These are phyloP conservation scores for Mixornis gularis DNA, from an alignment of 2,113 vertebrate species.

Conservation along the genomic window DNA sequence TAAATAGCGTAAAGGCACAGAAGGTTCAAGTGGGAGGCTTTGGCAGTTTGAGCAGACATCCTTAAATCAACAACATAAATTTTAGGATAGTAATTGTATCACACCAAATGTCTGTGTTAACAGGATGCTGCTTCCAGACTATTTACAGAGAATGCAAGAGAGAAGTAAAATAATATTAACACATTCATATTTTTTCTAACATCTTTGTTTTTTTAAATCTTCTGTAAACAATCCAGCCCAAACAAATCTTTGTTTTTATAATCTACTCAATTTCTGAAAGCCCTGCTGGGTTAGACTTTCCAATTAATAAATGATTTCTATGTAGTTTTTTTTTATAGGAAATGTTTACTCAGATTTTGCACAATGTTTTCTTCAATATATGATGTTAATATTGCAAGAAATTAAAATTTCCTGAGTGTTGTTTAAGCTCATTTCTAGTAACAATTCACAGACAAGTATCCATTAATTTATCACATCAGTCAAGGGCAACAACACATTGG, in stretches of 20 bases:
- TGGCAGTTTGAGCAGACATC: slow-evolving; percentile 27
- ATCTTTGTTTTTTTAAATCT: slow-evolving; percentile 13
- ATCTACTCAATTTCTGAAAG: neutral
- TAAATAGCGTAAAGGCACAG: slow-evolving; percentile 20
- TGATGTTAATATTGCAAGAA: neutral
- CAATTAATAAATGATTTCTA: neutral
- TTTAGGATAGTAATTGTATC: slow-evolving; percentile 45
- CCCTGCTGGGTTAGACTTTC: neutral
- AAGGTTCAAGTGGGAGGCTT: slow-evolving; percentile 32
- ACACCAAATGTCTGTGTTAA: slow-evolving; percentile 14
- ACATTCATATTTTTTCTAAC: neutral
- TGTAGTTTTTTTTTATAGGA: neutral
- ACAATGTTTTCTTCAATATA: neutral
- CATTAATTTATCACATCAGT: neutral
- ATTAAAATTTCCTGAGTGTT: neutral
- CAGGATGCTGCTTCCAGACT: neutral
- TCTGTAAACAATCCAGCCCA: slow-evolving; percentile 26
- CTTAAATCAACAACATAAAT: slow-evolving; percentile 52
- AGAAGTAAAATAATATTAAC: neutral
- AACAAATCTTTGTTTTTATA: slow-evolving; percentile 32
- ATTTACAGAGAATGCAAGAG: neutral
- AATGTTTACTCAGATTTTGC: neutral
- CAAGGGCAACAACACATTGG: neutral
- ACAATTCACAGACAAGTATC: neutral
- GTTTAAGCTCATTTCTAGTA: neutral